These are phyloP conservation scores for Chionomys nivalis DNA, from an alignment of 2,113 vertebrate species.

Conservation along the genomic window DNA sequence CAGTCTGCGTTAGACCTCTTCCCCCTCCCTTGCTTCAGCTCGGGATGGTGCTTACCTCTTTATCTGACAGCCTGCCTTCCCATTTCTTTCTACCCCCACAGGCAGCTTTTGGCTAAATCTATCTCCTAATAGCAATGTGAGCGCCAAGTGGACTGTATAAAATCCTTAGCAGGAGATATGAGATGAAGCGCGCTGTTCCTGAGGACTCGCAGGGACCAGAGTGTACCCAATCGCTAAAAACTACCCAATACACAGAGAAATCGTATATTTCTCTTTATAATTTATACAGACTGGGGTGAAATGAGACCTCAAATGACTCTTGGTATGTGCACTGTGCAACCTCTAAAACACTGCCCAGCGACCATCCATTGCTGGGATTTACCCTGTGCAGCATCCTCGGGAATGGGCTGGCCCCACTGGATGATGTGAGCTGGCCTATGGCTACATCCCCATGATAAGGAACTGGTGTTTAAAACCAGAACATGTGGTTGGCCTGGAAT, in stretches of 20 bases:
- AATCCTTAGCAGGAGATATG: slow-evolving; percentile 32
- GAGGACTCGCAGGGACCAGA: slow-evolving; percentile 22
- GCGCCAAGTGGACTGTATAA: slow-evolving; percentile 50
- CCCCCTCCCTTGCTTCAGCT: background rate
- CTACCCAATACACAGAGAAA: slow-evolving; percentile 24
- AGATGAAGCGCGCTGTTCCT: slow-evolving; percentile 41
- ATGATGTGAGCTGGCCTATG: background rate
- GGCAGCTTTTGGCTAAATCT: slow-evolving; percentile 13
- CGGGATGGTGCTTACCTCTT: slow-evolving; percentile 46
- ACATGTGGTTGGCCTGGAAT: background rate
- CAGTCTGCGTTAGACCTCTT: slow-evolving; percentile 38
- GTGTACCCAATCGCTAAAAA: slow-evolving; percentile 19
- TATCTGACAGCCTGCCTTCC: slow-evolving; percentile 26
- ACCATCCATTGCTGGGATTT: background rate
- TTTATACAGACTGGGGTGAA: background rate
- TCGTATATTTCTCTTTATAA: background rate
- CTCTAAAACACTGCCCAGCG: background rate
- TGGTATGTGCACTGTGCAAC: background rate
- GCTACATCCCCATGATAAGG: background rate
- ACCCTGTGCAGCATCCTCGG: too few relatives aligned
- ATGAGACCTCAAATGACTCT: slow-evolving; percentile 1
- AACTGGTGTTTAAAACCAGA: background rate
- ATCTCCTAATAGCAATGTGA: slow-evolving; percentile 41
- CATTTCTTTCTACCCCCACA: slow-evolving; percentile 30
- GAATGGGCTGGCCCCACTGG: background rate